Evolutionary conservation across 1,140 invertebrate species (phyloP).

Genomic region (Diploscapter pachys): DNA sequence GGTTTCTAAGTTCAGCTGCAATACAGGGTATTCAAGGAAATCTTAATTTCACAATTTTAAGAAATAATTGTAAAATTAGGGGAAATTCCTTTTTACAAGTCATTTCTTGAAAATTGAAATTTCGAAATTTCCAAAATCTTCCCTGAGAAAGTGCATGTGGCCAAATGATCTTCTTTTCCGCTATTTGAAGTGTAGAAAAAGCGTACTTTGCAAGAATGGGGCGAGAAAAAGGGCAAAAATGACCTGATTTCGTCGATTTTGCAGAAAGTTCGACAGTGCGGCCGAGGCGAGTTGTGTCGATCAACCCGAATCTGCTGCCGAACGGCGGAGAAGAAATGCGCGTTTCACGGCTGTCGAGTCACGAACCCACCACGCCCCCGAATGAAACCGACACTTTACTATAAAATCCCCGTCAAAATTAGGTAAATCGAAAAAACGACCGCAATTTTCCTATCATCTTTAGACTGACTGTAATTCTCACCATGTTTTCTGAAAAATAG

Average conservation of each 20-base stretch:
- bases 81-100: not conserved
- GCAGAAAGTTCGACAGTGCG: not conserved
- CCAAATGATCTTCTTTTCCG: not conserved
- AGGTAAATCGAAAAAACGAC: too few relatives aligned
- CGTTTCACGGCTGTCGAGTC: constrained; percentile 25
- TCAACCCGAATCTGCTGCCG: constrained; percentile 24
- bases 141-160: not conserved
- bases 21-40: too few relatives aligned
- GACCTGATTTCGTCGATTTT: constrained; percentile 1
- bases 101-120: constrained; percentile 1
- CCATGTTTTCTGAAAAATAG: too few relatives aligned
- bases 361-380: constrained; percentile 20
- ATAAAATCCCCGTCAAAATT: not conserved
- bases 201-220: not conserved
- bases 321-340: constrained; percentile 36
- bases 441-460: too few relatives aligned
- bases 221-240: not conserved
- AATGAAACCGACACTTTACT: constrained; percentile 23
- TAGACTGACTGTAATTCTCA: too few relatives aligned
- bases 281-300: constrained; percentile 3
- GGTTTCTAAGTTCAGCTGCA: too few relatives aligned
- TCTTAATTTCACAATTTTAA: too few relatives aligned
- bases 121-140: not conserved
- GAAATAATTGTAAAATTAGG: not conserved
- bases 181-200: not conserved